These are phyloP conservation scores for Bergia sp. DNA, from an alignment of 92 coral and sea anemone species.

Conservation along the genomic window DNA sequence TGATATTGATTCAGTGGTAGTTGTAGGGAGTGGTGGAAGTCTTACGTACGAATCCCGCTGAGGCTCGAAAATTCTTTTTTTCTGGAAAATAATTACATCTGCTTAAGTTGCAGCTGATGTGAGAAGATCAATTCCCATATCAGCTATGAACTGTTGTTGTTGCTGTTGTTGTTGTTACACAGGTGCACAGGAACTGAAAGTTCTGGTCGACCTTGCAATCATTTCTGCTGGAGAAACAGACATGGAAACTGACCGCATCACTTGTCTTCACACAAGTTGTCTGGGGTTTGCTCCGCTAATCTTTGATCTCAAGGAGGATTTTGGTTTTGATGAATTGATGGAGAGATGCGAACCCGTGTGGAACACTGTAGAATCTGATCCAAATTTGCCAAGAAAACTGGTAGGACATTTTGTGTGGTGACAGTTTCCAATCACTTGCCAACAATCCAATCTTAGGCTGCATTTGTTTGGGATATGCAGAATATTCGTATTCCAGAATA, in stretches of 20 bases:
- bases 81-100: too few species aligned
- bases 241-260: conserved; percentile 72
- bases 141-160: background rate
- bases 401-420: conserved; percentile 38
- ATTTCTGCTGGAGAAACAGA: conserved; percentile 88
- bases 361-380: conserved; percentile 71
- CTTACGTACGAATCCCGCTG: too few species aligned
- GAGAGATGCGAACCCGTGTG: conserved; percentile 72
- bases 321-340: conserved; percentile 75
- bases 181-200: conserved; percentile 83
- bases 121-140: background rate
- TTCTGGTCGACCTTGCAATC: conserved; percentile 89
- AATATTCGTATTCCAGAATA: background rate
- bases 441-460: too few species aligned
- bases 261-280: conserved; percentile 77
- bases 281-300: conserved; percentile 84
- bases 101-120: background rate
- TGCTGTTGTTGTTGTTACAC: background rate
- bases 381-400: conserved; percentile 64
- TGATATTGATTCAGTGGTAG: too few species aligned
- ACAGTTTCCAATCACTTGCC: too few species aligned
- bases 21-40: too few species aligned
- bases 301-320: conserved; percentile 57
- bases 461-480: too few species aligned
- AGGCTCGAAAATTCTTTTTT: too few species aligned